Percentiles rank a stretch among this genome's conserved stretches.
Conservation (phyloP, 2,797 vertebrate genomes). For the Dryobates pubescens region DNA sequence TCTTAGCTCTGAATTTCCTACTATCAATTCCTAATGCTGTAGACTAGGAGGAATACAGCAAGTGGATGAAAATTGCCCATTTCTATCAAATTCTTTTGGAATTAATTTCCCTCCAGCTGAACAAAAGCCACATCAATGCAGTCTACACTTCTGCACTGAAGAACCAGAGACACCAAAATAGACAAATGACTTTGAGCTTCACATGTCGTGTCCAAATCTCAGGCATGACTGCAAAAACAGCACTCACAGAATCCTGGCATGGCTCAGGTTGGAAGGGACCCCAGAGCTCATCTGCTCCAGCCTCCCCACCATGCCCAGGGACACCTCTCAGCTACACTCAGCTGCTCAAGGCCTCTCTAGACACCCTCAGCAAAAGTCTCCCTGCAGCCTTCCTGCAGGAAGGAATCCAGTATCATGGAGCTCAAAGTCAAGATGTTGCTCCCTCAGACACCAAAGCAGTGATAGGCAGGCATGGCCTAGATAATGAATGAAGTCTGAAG, state of each 20-base stretch:
- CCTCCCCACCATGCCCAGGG: too few species aligned
- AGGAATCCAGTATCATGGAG: not conserved
- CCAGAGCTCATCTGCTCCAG: too few species aligned
- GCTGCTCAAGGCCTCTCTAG: too few species aligned
- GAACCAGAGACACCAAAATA: not conserved
- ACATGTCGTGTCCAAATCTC: not conserved
- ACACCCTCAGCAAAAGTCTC: too few species aligned
- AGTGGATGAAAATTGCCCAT: constrained; percentile 43
- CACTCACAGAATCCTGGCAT: not conserved
- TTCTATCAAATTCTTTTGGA: constrained; percentile 35
- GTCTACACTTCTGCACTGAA: not conserved
- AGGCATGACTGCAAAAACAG: not conserved
- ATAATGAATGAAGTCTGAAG: not conserved
- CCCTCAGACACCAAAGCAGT: too few species aligned
- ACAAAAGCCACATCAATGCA: constrained; percentile 1
- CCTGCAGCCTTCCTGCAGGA: too few species aligned
- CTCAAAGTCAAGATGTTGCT: not conserved
- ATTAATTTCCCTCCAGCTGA: constrained; percentile 38
- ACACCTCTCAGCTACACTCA: too few species aligned
- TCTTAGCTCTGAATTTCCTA: constrained; percentile 13
- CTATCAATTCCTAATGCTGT: not conserved
- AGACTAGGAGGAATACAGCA: constrained; percentile 24
- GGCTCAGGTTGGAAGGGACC: too few species aligned
- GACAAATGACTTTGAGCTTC: not conserved
- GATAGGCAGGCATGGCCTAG: too few species aligned